Conservation (phyloP, 2,113 vertebrate genomes). For the Condylura cristata region DNA sequence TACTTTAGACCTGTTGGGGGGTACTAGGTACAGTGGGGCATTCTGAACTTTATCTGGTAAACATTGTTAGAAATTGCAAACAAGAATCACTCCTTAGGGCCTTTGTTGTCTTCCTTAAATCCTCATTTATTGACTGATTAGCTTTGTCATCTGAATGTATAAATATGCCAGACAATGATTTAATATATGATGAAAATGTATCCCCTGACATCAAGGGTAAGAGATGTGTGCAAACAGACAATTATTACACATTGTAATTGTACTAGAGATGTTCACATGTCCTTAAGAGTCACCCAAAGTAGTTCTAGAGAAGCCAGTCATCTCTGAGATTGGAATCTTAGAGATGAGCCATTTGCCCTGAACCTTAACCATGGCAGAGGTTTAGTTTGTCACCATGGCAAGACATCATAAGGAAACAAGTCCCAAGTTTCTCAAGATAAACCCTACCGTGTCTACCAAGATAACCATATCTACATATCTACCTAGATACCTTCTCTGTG, state of each 20-base stretch:
- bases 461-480: too few relatives aligned
- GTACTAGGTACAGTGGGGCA: neutral
- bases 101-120: neutral
- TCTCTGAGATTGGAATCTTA: neutral
- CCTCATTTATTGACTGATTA: neutral
- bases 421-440: neutral
- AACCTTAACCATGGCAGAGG: neutral
- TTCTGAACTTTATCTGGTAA: neutral
- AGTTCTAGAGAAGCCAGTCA: neutral
- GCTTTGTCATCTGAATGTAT: neutral
- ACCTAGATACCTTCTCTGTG: neutral
- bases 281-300: neutral
- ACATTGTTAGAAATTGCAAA: neutral
- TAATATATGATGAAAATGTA: neutral
- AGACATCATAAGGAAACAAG: neutral
- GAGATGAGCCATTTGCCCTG: neutral
- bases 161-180: neutral
- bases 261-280: neutral
- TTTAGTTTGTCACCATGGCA: neutral
- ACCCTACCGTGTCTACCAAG: neutral
- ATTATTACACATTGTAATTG: neutral
- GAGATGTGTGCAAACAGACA: neutral
- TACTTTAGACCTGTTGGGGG: neutral
- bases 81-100: neutral
- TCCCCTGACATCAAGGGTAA: neutral